Evolutionary conservation across 2,888 invertebrate species (phyloP).

Genomic region (Adelognathus sp.): DNA sequence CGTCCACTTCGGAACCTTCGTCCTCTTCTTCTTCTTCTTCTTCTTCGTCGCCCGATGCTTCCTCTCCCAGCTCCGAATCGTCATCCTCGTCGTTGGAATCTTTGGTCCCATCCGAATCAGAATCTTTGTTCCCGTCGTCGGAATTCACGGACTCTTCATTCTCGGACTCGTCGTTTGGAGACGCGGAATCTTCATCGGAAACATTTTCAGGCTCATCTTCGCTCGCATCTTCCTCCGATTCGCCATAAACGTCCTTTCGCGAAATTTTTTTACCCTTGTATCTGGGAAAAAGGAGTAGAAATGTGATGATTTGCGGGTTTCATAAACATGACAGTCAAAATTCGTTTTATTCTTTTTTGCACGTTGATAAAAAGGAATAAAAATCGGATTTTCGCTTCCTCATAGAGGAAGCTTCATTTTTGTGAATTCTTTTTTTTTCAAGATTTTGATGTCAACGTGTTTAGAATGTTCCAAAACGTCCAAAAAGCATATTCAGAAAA

Average conservation of each 20-base stretch:
- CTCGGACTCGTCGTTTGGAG: background rate
- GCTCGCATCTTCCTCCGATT: slow-evolving; percentile 62
- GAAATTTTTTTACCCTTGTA: slow-evolving; percentile 89
- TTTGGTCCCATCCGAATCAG: slow-evolving; percentile 41
- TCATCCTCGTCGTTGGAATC: slow-evolving; percentile 55
- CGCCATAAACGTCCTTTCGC: slow-evolving; percentile 81
- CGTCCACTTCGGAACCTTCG: slow-evolving; percentile 70
- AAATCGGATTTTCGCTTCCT: background rate
- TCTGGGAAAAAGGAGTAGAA: slow-evolving; percentile 61
- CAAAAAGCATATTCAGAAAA: too few relatives aligned
- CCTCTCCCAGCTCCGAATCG: slow-evolving; percentile 36
- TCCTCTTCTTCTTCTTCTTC: slow-evolving; percentile 73
- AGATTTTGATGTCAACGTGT: too few relatives aligned
- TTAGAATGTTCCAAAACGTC: too few relatives aligned
- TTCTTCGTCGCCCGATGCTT: slow-evolving; percentile 58
- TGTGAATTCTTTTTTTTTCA: too few relatives aligned
- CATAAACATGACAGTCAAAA: background rate
- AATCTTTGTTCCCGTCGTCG: background rate
- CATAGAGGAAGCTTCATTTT: too few relatives aligned
- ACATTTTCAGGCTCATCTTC: slow-evolving; percentile 59
- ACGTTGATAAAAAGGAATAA: background rate
- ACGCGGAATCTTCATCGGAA: slow-evolving; percentile 26
- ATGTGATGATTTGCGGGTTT: background rate
- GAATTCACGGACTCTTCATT: background rate
- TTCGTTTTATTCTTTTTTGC: background rate